A percentile compares a stretch with the other conserved stretches of the same genome.
phyloP scores from a whole-genome alignment of 2,113 vertebrate species.

The Protomyctophum bolini region DNA sequence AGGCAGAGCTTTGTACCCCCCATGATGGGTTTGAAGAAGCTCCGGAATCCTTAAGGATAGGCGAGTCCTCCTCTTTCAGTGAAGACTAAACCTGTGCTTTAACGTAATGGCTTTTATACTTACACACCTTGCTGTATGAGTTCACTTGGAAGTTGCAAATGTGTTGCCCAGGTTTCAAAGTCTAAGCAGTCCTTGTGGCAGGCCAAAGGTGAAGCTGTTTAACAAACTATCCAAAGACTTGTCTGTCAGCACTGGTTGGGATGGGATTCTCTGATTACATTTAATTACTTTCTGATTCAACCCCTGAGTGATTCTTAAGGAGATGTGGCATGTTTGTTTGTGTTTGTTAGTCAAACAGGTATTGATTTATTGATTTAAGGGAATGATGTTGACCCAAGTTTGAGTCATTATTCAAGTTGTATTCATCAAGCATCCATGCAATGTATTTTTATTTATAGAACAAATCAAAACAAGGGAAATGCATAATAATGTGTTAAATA shows the following conservation, averaged over 20 bases:
- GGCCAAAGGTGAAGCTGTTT: slow-evolving; percentile 74
- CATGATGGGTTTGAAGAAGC: slow-evolving; percentile 62
- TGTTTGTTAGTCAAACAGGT: not conserved
- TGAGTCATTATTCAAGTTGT: too few species aligned
- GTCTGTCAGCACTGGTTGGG: slow-evolving; percentile 70
- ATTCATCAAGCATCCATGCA: too few species aligned
- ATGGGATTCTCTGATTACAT: slow-evolving; percentile 43
- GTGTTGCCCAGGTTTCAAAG: slow-evolving; percentile 75
- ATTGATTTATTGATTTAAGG: too few species aligned
- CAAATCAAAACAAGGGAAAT: too few species aligned
- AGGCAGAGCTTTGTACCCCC: slow-evolving; percentile 67
- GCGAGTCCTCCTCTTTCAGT: slow-evolving; percentile 66
- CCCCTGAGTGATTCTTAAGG: slow-evolving; percentile 9
- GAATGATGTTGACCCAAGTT: too few species aligned
- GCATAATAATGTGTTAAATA: too few species aligned
- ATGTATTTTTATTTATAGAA: too few species aligned
- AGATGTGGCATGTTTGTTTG: not conserved
- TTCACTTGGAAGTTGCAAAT: slow-evolving; percentile 57
- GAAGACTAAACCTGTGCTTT: slow-evolving; percentile 60
- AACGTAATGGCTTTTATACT: slow-evolving; percentile 67
- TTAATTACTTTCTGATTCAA: slow-evolving; percentile 1
- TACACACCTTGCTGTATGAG: slow-evolving; percentile 36
- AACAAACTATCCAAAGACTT: slow-evolving; percentile 57
- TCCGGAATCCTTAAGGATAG: slow-evolving; percentile 35
- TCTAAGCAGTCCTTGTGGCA: slow-evolving; percentile 76